Conservation (phyloP, 2,888 invertebrate genomes). For the Macrophya annulata region DNA sequence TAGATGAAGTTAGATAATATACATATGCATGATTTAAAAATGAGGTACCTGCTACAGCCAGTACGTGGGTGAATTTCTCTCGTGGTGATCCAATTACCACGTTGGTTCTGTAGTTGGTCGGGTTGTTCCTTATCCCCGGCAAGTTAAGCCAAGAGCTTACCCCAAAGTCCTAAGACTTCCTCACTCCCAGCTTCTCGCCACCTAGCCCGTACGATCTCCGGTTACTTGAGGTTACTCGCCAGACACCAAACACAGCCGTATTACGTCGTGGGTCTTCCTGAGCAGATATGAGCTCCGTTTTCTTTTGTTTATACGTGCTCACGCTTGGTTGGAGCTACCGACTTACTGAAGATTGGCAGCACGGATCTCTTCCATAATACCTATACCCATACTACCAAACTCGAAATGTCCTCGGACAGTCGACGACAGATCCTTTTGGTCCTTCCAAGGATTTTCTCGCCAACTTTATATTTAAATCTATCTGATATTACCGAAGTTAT, state of each 20-base stretch:
- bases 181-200: slow-evolving; percentile 53
- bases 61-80: slow-evolving; percentile 26
- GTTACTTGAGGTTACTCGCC: slow-evolving; percentile 55
- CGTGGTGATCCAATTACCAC: slow-evolving; percentile 53
- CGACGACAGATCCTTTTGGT: not conserved
- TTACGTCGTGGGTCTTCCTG: slow-evolving; percentile 52
- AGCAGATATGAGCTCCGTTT: slow-evolving; percentile 49
- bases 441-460: not conserved
- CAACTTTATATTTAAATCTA: slow-evolving; percentile 9
- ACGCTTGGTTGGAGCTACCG: not conserved
- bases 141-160: slow-evolving; percentile 54
- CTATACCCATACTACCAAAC: slow-evolving; percentile 18
- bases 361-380: slow-evolving; percentile 27
- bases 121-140: slow-evolving; percentile 52
- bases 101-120: slow-evolving; percentile 55
- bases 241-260: slow-evolving; percentile 53
- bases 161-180: slow-evolving; percentile 58
- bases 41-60: not conserved
- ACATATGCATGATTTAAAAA: slow-evolving; percentile 11
- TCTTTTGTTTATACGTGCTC: slow-evolving; percentile 47
- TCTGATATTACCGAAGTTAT: not conserved
- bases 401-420: slow-evolving; percentile 11
- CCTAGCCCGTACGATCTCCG: slow-evolving; percentile 51
- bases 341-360: slow-evolving; percentile 43
- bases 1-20: not conserved